A percentile compares a stretch with the other conserved stretches of the same genome.
phyloP scores from a whole-genome alignment of 1,140 invertebrate genomes.

The Dryas iulia region DNA sequence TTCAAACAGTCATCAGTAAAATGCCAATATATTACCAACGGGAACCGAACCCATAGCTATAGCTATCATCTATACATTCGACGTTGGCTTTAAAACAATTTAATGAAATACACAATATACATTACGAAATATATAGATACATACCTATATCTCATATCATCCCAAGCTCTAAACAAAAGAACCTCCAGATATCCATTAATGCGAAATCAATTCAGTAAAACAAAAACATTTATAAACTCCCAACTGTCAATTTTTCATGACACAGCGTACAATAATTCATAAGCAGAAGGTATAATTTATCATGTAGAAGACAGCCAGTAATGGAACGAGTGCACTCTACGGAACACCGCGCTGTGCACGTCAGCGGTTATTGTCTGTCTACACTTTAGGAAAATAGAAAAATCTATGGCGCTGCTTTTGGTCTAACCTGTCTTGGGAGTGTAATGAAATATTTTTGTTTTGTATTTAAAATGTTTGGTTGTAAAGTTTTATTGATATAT shows the following conservation, averaged over 20 bases:
- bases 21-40: too few relatives aligned
- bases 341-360: conserved; percentile 31
- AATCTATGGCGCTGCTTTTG: neutral
- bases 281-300: conserved; percentile 34
- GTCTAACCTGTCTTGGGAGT: conserved; percentile 4
- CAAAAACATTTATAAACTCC: neutral
- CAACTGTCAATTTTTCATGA: conserved; percentile 35
- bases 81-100: too few relatives aligned
- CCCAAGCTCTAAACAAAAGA: neutral
- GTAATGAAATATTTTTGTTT: neutral
- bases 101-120: too few relatives aligned
- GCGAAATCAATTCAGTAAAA: conserved; percentile 14
- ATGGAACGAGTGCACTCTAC: conserved; percentile 35
- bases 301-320: conserved; percentile 39
- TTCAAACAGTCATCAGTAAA: too few relatives aligned
- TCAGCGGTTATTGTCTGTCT: conserved; percentile 35
- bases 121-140: too few relatives aligned
- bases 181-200: conserved; percentile 12
- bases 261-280: conserved; percentile 39
- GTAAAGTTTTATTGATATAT: too few relatives aligned
- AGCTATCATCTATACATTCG: too few relatives aligned
- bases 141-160: neutral
- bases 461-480: too few relatives aligned
- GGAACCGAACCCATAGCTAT: too few relatives aligned
- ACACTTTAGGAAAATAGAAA: conserved; percentile 15